Percentiles rank a stretch among this genome's conserved stretches.
Conservation (phyloP, 2,113 vertebrate species). For the Pollimyrus isidori region DNA sequence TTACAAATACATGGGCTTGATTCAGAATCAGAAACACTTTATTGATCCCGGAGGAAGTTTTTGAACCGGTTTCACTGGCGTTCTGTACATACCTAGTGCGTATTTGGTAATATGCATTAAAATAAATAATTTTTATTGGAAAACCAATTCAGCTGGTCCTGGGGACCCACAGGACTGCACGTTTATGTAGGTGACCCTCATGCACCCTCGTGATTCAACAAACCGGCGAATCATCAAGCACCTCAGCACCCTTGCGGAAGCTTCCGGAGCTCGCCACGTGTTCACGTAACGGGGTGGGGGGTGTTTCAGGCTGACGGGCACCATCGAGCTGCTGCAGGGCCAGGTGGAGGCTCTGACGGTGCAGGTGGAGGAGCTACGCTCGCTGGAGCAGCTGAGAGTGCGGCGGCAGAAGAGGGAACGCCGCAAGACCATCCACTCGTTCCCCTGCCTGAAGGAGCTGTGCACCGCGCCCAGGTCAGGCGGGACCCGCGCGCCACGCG, state of each 20-base stretch:
- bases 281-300: not conserved
- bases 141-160: not conserved
- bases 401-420: slow-evolving; percentile 82
- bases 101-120: not conserved
- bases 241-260: not conserved
- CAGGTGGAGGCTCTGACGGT: slow-evolving; percentile 85
- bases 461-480: slow-evolving; percentile 76
- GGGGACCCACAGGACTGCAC: not conserved
- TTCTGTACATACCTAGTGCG: not conserved
- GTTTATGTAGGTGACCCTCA: not conserved
- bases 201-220: not conserved
- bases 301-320: slow-evolving; percentile 72
- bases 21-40: not conserved
- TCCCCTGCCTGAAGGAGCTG: slow-evolving; percentile 90
- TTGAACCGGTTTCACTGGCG: not conserved
- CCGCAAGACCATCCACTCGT: slow-evolving; percentile 88
- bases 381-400: slow-evolving; percentile 80
- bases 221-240: not conserved
- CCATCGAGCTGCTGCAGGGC: slow-evolving; percentile 80
- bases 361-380: slow-evolving; percentile 81
- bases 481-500: too few species aligned
- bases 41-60: not conserved
- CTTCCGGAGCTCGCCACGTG: not conserved
- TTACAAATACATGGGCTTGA: not conserved
- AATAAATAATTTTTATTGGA: not conserved